phyloP scores from a whole-genome alignment of 2,797 vertebrate species.

The Gymnothorax reevesii region DNA sequence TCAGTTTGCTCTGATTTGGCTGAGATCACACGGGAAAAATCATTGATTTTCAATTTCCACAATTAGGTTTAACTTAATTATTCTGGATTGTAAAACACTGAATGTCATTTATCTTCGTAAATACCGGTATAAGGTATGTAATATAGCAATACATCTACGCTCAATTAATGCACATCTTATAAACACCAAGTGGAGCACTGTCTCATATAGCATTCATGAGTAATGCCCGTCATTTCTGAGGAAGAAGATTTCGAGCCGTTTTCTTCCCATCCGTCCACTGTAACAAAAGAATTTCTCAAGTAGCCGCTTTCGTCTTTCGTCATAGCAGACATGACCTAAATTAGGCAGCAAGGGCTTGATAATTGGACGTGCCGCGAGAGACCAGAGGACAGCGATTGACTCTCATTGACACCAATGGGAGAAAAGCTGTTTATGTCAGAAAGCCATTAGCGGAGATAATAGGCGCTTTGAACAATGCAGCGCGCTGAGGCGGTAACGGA shows the following conservation, averaged over 20 bases:
- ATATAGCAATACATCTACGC: neutral
- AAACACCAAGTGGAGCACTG: neutral
- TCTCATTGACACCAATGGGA: neutral
- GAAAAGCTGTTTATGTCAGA: neutral
- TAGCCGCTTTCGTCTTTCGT: neutral
- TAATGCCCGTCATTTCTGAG: neutral
- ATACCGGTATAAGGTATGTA: neutral
- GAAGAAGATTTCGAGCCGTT: neutral
- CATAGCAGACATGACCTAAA: neutral
- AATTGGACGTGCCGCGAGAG: neutral
- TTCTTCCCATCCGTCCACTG: neutral
- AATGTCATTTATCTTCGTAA: neutral
- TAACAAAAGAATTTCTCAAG: neutral
- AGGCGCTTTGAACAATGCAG: neutral
- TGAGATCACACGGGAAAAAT: neutral
- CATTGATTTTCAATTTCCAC: neutral
- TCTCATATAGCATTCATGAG: neutral
- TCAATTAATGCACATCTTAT: neutral
- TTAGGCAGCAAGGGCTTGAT: neutral
- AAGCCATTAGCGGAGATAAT: neutral
- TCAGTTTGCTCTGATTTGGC: neutral
- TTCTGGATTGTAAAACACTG: neutral
- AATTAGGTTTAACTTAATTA: neutral
- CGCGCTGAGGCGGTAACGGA: neutral
- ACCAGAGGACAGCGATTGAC: neutral